Base-by-base conservation (phyloP, 2,888 invertebrate genomes). In the Nipponacmea schrenckii region DNA sequence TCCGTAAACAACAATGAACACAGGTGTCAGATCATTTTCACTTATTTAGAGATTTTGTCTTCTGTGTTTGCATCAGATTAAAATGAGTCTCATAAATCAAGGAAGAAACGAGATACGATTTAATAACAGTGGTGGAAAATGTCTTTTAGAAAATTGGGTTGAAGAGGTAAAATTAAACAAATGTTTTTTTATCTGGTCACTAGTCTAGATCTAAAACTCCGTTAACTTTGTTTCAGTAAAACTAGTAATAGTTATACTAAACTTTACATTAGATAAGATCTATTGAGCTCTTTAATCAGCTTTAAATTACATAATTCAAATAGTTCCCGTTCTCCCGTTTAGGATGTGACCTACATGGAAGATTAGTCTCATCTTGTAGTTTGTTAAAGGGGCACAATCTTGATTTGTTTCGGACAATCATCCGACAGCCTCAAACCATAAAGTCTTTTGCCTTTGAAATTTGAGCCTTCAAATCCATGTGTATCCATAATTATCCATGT, bases 101-200 rank as follows among this genome's bases (percentile, higher is more conserved):
- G 88, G 87, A 44, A 79, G 87, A 64, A 87, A 88, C 76, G 86
- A 87, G 76, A 87, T 86, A 46, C 75, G 87, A 64, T 81, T 87
- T 48, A 83, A 85, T 69, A 88, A 89, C 75, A 86, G 87, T 17
- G 83, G 82, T 63, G 86, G 85, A 62, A 84, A 85, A 79, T 87
- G 87, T 76, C 77, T 89, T 17, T 77, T 89, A 15, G 88, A 89
- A 83, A 89, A 89, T 76, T 89, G 88, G 88, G 87, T 88, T 1
- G 89, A 89, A 82, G 89, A 89, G 85, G 89, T 88, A 80, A 79
- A 74, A n/a, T n/a, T n/a, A n/a, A n/a, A n/a, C n/a, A n/a, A n/a
- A 45, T 17, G 39, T 44, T n/a, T 24, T 64, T 64, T 17, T 56
- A 27, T 1, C 27, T 14, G 45, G 4, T 67, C 46, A 24, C 46